These are phyloP conservation scores for Otis tarda DNA, from an alignment of 2,113 vertebrate species.

Conservation along the genomic window DNA sequence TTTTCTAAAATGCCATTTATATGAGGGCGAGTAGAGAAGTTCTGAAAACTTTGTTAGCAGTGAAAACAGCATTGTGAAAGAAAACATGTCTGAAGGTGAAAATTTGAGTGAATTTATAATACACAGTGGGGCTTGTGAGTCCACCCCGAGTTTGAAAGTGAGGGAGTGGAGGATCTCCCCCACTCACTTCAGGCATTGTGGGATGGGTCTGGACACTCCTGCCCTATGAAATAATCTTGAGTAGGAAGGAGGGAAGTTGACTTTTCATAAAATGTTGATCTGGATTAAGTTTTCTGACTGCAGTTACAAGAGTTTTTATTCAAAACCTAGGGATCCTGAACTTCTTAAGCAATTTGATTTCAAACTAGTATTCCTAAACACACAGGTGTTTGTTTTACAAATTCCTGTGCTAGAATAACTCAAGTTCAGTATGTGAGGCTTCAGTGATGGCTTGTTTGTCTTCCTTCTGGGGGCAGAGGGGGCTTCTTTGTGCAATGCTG, in stretches of 20 bases:
- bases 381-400: not conserved
- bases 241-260: not conserved
- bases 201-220: not conserved
- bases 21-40: not conserved
- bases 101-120: not conserved
- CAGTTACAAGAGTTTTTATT: not conserved
- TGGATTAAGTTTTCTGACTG: not conserved
- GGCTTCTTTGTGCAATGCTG: not conserved
- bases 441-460: not conserved
- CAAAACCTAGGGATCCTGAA: not conserved
- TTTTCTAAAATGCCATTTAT: not conserved
- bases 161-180: not conserved
- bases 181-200: fast-evolving
- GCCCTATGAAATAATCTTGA: not conserved
- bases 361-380: not conserved
- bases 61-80: not conserved
- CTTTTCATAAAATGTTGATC: not conserved
- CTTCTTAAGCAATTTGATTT: not conserved
- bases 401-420: not conserved
- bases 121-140: not conserved
- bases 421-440: fast-evolving
- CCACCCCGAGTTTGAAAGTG: not conserved
- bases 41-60: not conserved
- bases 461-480: no score
- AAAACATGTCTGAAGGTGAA: not conserved